phyloP scores from a whole-genome alignment of 2,797 vertebrate genomes.

The Microcaecilia unicolor region DNA sequence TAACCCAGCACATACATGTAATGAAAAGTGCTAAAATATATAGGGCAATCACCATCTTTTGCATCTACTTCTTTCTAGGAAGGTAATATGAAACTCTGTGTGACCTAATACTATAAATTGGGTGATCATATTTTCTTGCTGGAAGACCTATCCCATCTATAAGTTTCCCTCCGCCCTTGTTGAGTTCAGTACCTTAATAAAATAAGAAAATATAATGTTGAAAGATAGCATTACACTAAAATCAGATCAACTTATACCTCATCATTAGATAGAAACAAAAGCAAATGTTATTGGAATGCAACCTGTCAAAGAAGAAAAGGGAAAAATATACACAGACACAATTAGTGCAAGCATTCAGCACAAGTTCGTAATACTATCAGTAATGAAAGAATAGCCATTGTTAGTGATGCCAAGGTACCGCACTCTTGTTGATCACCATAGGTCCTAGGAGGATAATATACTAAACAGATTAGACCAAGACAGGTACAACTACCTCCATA shows the following conservation, averaged over 20 bases:
- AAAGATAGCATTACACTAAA: conserved; percentile 3
- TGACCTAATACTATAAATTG: neutral
- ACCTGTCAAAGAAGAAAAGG: conserved; percentile 16
- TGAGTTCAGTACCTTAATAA: too few relatives aligned
- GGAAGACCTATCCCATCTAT: neutral
- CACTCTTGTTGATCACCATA: conserved; percentile 39
- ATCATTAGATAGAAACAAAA: conserved; percentile 8
- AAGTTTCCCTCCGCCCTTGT: neutral
- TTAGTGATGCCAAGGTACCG: conserved; percentile 43
- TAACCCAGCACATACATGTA: too few relatives aligned
- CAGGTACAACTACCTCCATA: conserved; percentile 25
- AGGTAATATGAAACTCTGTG: neutral
- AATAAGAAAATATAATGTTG: neutral
- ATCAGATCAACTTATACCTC: conserved; percentile 13
- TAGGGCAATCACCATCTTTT: too few relatives aligned
- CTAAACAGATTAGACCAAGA: conserved; percentile 51
- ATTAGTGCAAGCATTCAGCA: conserved; percentile 31
- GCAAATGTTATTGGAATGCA: conserved; percentile 17
- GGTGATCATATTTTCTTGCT: neutral
- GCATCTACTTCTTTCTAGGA: neutral
- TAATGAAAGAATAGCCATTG: conserved; percentile 48
- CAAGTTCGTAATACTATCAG: conserved; percentile 49
- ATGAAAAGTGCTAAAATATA: too few relatives aligned
- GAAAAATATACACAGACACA: conserved; percentile 29
- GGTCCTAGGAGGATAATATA: conserved; percentile 49